Evolutionary conservation across 2,113 vertebrate genomes (phyloP).

Genomic region (Delphinus delphis): DNA sequence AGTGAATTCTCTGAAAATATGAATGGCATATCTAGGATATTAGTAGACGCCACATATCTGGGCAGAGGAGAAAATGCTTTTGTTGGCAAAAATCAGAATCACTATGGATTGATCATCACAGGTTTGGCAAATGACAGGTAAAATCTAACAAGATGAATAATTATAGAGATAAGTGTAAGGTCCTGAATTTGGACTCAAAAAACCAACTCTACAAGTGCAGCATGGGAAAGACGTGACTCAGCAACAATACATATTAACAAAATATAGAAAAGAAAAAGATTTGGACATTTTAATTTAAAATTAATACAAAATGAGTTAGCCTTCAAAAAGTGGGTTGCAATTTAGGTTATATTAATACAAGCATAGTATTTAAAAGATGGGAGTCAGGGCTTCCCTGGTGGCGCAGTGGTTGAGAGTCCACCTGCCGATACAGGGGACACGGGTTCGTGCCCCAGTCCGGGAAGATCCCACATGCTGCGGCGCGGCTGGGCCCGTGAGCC

Average conservation of each 20-base stretch:
- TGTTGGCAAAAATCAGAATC: background rate
- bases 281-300: conserved; percentile 8
- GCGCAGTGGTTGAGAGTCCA: too few species aligned
- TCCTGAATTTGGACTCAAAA: background rate
- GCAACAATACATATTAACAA: background rate
- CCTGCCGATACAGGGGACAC: too few species aligned
- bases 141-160: background rate
- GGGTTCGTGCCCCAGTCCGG: too few species aligned
- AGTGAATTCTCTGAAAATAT: conserved; percentile 27
- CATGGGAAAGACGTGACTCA: background rate
- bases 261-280: background rate
- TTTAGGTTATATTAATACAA: background rate
- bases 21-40: background rate
- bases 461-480: too few species aligned
- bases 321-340: background rate
- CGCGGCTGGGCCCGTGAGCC: too few species aligned
- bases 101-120: background rate
- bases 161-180: background rate
- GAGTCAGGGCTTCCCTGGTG: background rate
- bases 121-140: background rate
- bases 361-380: background rate
- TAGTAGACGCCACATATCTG: background rate
- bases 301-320: background rate
- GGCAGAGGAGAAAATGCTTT: background rate
- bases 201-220: background rate